phyloP scores from a whole-genome alignment of 2,888 invertebrate species.

The Ditula angustiorana region DNA sequence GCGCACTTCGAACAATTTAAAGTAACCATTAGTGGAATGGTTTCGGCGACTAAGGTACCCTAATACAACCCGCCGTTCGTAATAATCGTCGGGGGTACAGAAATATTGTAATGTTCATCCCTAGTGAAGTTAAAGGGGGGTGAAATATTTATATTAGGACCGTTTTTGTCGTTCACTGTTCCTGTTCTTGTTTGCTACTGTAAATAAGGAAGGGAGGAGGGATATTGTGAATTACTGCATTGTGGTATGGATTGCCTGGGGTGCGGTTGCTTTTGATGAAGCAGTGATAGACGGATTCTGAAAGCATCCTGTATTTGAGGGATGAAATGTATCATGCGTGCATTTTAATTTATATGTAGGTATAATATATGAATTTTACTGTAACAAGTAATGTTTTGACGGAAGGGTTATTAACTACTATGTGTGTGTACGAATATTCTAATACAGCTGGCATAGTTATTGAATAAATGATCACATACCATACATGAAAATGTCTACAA shows the following conservation, averaged over 20 bases:
- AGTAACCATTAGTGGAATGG: constrained; percentile 19
- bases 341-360: no score
- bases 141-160: constrained; percentile 20
- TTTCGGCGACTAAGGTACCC: constrained; percentile 11
- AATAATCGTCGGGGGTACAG: constrained; percentile 19
- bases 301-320: no score
- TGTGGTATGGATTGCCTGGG: background rate
- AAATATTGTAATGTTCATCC: constrained; percentile 29
- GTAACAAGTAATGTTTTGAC: no score
- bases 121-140: constrained; percentile 13
- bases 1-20: constrained; percentile 15
- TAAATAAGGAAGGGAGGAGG: background rate
- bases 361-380: no score
- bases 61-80: constrained; percentile 19
- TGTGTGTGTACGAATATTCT: no score
- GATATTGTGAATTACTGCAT: background rate
- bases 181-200: background rate
- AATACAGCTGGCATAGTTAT: no score
- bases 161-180: constrained; percentile 1
- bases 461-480: no score
- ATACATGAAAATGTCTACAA: no score
- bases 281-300: no score
- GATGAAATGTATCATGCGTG: no score
- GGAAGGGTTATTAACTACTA: no score
- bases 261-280: no score